Conservation (phyloP, 2,888 invertebrate genomes). For the Hypsopygia costalis region DNA sequence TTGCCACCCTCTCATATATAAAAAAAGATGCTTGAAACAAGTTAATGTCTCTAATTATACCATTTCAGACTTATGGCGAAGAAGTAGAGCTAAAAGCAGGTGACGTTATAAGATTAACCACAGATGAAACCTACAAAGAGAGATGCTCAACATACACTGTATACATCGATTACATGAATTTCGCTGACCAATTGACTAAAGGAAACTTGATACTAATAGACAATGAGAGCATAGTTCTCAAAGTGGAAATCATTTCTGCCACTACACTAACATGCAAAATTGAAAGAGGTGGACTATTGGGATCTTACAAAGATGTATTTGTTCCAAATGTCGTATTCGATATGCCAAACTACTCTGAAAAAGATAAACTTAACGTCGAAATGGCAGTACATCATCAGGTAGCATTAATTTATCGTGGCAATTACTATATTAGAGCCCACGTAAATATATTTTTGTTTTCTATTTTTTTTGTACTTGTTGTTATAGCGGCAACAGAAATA, state of each 20-base stretch:
- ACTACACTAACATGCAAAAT: slow-evolving; percentile 64
- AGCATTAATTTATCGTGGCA: too few relatives aligned
- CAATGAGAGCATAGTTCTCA: slow-evolving; percentile 88
- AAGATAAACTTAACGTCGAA: slow-evolving; percentile 51
- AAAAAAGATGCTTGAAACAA: too few relatives aligned
- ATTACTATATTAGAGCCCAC: too few relatives aligned
- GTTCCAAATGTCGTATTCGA: slow-evolving; percentile 57
- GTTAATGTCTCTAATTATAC: too few relatives aligned
- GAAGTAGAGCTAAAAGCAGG: slow-evolving; percentile 60
- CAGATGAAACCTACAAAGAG: slow-evolving; percentile 77
- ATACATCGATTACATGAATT: slow-evolving; percentile 76
- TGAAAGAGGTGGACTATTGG: slow-evolving; percentile 57
- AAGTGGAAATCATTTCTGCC: slow-evolving; percentile 78
- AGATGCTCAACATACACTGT: slow-evolving; percentile 77
- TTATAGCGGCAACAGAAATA: too few relatives aligned
- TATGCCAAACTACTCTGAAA: slow-evolving; percentile 61
- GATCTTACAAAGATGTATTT: slow-evolving; percentile 64
- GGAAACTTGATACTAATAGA: slow-evolving; percentile 71
- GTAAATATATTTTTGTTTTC: too few relatives aligned
- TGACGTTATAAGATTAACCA: slow-evolving; percentile 71
- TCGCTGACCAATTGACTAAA: slow-evolving; percentile 70
- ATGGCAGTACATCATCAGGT: slow-evolving; percentile 63
- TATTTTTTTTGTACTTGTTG: too few relatives aligned
- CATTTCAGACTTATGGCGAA: slow-evolving; percentile 55
- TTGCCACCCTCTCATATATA: too few relatives aligned